A percentile compares a stretch with the other conserved stretches of the same genome.
These are phyloP conservation scores for Oryzias javanicus DNA, from an alignment of 2,113 vertebrate species.

Conservation along the genomic window DNA sequence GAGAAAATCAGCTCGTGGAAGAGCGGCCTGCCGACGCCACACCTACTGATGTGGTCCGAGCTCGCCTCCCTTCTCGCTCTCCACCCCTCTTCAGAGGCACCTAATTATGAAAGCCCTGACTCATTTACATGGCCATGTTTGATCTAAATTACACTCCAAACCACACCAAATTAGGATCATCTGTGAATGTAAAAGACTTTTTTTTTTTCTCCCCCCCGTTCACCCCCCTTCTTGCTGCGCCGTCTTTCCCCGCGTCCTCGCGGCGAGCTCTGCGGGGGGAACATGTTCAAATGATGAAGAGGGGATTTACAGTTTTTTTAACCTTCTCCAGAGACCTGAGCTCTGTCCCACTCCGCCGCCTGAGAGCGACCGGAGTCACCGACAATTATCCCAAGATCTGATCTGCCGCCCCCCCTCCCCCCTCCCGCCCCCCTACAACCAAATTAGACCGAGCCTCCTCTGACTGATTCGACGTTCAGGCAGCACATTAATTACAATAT, in stretches of 20 bases:
- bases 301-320: conserved; percentile 86
- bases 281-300: conserved; percentile 92
- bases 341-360: conserved; percentile 75
- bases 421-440: conserved; percentile 41
- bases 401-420: conserved; percentile 52
- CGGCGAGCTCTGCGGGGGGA: conserved; percentile 84
- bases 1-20: conserved; percentile 68
- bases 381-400: conserved; percentile 75
- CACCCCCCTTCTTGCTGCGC: conserved; percentile 17
- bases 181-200: conserved; percentile 95
- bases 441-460: conserved; percentile 60
- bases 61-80: conserved; percentile 46
- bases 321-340: conserved; percentile 87
- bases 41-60: conserved; percentile 92
- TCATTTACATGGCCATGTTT: conserved; percentile 99
- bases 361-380: conserved; percentile 78
- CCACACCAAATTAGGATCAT: conserved; percentile 99
- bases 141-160: conserved; percentile 99
- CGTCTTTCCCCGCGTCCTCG: conserved; percentile 62
- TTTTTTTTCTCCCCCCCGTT: conserved; percentile 18
- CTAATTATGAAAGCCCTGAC: conserved; percentile 98
- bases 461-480: conserved; percentile 56
- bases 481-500: conserved; percentile 70
- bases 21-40: conserved; percentile 79
- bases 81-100: conserved; percentile 84